These are phyloP conservation scores for Drosophila subsilvestris DNA, from an alignment of 2,888 invertebrate genomes.

Conservation along the genomic window DNA sequence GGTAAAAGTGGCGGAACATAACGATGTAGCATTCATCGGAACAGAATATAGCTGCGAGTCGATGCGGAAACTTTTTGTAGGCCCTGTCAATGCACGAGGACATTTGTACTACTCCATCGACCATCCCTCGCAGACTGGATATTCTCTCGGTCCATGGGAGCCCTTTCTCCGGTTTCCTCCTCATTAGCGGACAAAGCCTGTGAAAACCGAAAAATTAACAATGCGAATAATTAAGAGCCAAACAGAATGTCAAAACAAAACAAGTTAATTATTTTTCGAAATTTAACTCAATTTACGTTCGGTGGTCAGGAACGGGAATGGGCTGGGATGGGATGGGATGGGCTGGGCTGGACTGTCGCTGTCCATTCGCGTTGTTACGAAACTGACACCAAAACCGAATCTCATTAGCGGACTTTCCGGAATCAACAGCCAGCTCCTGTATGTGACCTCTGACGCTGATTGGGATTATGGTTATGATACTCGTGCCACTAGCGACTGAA, in stretches of 20 bases:
- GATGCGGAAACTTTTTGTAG: no score
- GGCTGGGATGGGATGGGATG: no score
- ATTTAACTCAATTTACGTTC: slow-evolving; percentile 12
- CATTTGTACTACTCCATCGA: background rate
- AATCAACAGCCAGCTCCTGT: slow-evolving; percentile 16
- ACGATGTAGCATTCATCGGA: no score
- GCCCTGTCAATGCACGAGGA: no score
- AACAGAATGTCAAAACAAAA: background rate
- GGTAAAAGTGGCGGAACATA: no score
- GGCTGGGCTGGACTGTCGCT: background rate
- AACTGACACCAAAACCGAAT: slow-evolving; percentile 4
- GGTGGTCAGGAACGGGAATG: background rate
- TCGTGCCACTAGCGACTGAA: slow-evolving; percentile 25
- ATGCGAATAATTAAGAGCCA: background rate
- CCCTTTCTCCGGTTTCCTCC: background rate
- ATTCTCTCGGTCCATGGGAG: background rate
- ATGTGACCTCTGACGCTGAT: slow-evolving; percentile 28
- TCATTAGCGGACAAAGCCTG: background rate
- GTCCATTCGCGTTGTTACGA: background rate
- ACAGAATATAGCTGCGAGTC: no score
- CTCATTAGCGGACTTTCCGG: slow-evolving; percentile 21
- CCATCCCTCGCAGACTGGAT: background rate
- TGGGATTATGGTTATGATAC: slow-evolving; percentile 41
- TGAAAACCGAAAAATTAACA: background rate
- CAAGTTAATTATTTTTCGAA: slow-evolving; percentile 6